phyloP scores from a whole-genome alignment of 2,797 vertebrate species.

The Okamejei kenojei region DNA sequence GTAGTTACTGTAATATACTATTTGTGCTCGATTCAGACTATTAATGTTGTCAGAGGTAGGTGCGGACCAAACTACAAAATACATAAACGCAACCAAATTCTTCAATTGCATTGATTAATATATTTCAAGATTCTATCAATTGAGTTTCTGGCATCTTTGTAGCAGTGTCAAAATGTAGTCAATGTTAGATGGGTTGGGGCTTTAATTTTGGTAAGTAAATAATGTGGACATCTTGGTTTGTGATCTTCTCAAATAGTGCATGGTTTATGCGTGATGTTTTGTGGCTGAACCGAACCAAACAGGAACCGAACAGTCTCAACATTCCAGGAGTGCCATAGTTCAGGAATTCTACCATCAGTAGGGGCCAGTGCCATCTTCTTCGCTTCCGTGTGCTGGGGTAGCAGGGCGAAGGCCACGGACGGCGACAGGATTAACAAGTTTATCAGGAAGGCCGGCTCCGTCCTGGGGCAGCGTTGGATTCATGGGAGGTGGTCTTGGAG shows the following conservation, averaged over 20 bases:
- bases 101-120: neutral
- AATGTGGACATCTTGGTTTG: neutral
- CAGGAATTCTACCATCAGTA: neutral
- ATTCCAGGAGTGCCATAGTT: too few relatives aligned
- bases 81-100: too few relatives aligned
- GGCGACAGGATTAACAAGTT: too few relatives aligned
- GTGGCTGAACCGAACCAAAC: neutral
- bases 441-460: too few relatives aligned
- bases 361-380: too few relatives aligned
- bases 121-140: neutral
- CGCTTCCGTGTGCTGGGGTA: too few relatives aligned
- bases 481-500: too few relatives aligned
- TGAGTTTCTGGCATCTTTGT: neutral
- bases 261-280: neutral
- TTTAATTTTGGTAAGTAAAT: neutral
- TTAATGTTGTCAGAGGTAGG: neutral
- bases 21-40: neutral
- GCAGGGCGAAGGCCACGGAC: too few relatives aligned
- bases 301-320: neutral
- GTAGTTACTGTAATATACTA: neutral
- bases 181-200: neutral
- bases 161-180: neutral
- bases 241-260: neutral
- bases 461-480: too few relatives aligned
- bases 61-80: neutral